These are phyloP conservation scores for Zaprionus bogoriensis DNA, from an alignment of 2,888 invertebrate genomes.

Conservation along the genomic window DNA sequence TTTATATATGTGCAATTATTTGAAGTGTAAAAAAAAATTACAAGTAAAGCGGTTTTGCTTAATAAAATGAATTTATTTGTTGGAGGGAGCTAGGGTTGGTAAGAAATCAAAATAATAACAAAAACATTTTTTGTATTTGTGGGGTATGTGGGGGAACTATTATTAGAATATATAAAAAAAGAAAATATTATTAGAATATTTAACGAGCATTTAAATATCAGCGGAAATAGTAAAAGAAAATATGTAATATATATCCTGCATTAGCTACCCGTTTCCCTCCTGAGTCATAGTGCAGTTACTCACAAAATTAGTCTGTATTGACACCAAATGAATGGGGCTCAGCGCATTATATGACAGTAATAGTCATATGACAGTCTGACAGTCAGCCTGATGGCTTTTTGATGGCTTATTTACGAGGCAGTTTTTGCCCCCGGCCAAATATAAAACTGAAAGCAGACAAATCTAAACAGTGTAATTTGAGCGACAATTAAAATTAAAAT, in stretches of 20 bases:
- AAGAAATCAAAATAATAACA: no score
- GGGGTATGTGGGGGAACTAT: no score
- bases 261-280: neutral
- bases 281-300: slow-evolving; percentile 5
- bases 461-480: neutral
- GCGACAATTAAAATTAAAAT: neutral
- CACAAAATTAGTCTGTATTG: neutral
- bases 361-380: slow-evolving; percentile 1
- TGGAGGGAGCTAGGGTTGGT: no score
- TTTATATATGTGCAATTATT: no score
- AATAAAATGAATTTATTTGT: no score
- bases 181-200: no score
- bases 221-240: neutral
- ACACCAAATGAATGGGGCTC: slow-evolving; percentile 7
- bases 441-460: neutral
- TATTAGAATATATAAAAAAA: no score
- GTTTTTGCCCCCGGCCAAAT: neutral
- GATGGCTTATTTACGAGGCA: neutral
- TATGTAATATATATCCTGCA: neutral
- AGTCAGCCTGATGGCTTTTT: neutral
- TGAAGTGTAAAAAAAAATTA: no score
- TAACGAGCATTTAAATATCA: neutral
- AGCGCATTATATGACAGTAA: slow-evolving; percentile 7
- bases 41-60: no score
- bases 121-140: no score